These are phyloP conservation scores for Protodeltote pygarga DNA, from an alignment of 2,888 invertebrate species.

Conservation along the genomic window DNA sequence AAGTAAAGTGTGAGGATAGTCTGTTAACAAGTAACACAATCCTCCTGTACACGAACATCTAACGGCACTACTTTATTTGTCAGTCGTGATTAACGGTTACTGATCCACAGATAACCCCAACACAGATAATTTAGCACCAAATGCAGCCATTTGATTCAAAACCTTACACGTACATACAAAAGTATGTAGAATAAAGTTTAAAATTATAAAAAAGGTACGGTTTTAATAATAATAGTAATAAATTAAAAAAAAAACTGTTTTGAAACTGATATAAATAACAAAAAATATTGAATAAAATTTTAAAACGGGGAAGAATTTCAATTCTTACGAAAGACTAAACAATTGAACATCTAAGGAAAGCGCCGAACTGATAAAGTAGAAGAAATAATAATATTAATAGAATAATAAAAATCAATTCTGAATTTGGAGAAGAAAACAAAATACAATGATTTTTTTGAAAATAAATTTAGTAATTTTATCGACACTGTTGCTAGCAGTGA, in stretches of 20 bases:
- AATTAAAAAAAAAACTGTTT: neutral
- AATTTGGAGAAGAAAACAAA: neutral
- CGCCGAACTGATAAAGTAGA: too few species aligned
- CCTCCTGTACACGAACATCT: slow-evolving; percentile 58
- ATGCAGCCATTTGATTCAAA: slow-evolving; percentile 22
- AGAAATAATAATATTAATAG: neutral
- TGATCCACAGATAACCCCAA: slow-evolving; percentile 40
- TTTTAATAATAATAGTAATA: neutral
- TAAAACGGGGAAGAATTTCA: too few species aligned
- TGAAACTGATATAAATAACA: neutral
- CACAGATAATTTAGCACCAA: slow-evolving; percentile 40
- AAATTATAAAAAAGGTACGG: neutral
- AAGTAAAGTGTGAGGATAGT: too few species aligned
- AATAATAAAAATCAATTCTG: neutral
- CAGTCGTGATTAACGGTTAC: slow-evolving; percentile 67
- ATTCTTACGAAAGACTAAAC: too few species aligned
- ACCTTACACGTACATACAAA: slow-evolving; percentile 1
- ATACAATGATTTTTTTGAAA: slow-evolving; percentile 3
- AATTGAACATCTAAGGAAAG: too few species aligned
- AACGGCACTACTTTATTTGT: slow-evolving; percentile 62
- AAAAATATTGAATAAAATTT: neutral
- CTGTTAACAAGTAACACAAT: neutral
- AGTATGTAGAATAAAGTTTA: neutral
- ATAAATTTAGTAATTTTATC: slow-evolving; percentile 17
- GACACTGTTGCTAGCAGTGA: slow-evolving; percentile 20